A percentile compares a stretch with the other conserved stretches of the same genome.
These are phyloP conservation scores for Mola mola DNA, from an alignment of 2,113 vertebrate genomes.

Conservation along the genomic window DNA sequence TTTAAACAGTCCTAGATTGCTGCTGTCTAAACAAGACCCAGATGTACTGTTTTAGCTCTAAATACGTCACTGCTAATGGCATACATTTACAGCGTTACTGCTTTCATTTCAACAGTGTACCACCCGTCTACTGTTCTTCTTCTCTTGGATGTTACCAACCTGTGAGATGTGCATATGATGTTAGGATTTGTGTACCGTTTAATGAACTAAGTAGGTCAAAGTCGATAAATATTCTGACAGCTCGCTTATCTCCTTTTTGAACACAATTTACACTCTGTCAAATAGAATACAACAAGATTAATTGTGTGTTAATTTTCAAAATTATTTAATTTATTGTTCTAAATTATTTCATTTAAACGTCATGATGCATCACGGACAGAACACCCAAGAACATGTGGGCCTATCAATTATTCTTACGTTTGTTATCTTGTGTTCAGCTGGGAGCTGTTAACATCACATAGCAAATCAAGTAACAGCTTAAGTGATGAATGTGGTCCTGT, in stretches of 20 bases:
- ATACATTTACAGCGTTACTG: not conserved
- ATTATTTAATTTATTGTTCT: not conserved
- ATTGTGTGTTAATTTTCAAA: not conserved
- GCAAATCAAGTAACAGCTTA: not conserved
- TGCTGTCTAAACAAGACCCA: conserved; percentile 3
- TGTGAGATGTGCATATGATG: conserved; percentile 23
- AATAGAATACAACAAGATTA: not conserved
- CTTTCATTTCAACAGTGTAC: not conserved
- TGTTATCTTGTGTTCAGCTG: not conserved
- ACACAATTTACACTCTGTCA: conserved; percentile 1
- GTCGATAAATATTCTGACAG: not conserved
- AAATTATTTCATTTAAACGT: not conserved
- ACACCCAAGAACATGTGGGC: not conserved
- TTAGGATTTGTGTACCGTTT: not conserved
- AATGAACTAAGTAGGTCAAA: conserved; percentile 6
- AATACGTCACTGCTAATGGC: not conserved
- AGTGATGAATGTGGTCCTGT: not conserved
- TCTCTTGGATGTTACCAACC: no score
- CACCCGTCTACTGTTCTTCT: conserved; percentile 1
- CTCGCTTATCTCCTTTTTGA: not conserved
- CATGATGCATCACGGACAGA: not conserved
- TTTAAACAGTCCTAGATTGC: conserved; percentile 2
- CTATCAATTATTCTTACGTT: not conserved
- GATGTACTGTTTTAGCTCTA: conserved; percentile 8
- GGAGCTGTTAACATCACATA: not conserved